Evolutionary conservation across 2,888 invertebrate species (phyloP).

Genomic region (Yponomeuta malinellus): DNA sequence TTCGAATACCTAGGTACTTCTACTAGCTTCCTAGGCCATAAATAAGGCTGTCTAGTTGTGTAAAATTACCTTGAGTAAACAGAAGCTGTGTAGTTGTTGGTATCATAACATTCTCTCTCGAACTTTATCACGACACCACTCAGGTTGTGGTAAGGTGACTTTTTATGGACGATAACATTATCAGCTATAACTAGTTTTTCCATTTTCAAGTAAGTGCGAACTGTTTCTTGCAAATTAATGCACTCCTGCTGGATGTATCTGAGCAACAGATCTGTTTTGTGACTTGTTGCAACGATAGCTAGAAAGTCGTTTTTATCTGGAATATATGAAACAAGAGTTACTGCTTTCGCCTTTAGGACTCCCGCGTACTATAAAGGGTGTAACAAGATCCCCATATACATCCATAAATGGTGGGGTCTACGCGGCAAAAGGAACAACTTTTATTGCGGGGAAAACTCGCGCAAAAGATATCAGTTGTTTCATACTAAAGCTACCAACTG

Average conservation of each 20-base stretch:
- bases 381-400: neutral
- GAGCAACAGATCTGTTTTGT: slow-evolving; percentile 39
- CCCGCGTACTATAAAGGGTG: neutral
- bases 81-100: slow-evolving; percentile 26
- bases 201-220: slow-evolving; percentile 45
- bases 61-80: slow-evolving; percentile 46
- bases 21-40: too few species aligned
- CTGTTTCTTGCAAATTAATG: slow-evolving; percentile 30
- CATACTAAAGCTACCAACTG: too few species aligned
- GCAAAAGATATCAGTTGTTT: too few species aligned
- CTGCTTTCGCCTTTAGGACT: neutral
- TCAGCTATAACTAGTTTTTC: slow-evolving; percentile 28
- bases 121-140: slow-evolving; percentile 48
- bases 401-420: too few species aligned
- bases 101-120: neutral
- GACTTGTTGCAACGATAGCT: slow-evolving; percentile 43
- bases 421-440: too few species aligned
- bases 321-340: slow-evolving; percentile 22
- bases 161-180: slow-evolving; percentile 40
- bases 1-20: too few species aligned
- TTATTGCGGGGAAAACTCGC: too few species aligned
- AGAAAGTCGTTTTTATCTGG: slow-evolving; percentile 37
- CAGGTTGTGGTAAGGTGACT: slow-evolving; percentile 46
- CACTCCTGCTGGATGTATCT: slow-evolving; percentile 32
- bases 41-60: too few species aligned